These are phyloP conservation scores for Cylloceria caligata DNA, from an alignment of 2,888 invertebrate species.

Conservation along the genomic window DNA sequence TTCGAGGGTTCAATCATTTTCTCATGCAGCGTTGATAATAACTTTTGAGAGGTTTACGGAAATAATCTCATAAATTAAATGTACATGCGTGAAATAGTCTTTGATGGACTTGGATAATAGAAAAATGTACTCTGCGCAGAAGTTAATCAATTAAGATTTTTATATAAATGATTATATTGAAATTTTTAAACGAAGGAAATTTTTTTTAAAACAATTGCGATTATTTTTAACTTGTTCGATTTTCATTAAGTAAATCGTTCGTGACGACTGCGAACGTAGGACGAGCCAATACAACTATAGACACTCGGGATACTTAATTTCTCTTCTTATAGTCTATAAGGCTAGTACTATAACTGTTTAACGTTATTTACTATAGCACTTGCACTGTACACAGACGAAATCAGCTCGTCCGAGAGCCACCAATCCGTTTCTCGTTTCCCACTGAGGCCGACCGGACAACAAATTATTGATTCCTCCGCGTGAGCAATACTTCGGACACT, in stretches of 20 bases:
- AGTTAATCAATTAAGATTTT: too few species aligned
- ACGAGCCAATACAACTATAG: too few species aligned
- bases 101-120: too few species aligned
- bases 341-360: background rate
- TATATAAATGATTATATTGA: too few species aligned
- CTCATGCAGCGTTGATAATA: background rate
- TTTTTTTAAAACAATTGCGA: background rate
- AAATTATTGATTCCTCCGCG: slow-evolving; percentile 77
- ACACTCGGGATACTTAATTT: too few species aligned
- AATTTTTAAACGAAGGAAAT: too few species aligned
- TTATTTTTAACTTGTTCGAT: background rate
- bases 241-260: too few species aligned
- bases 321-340: background rate
- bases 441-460: slow-evolving; percentile 77
- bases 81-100: too few species aligned
- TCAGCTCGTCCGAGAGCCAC: slow-evolving; percentile 45
- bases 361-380: slow-evolving; percentile 18
- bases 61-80: background rate
- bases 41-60: background rate
- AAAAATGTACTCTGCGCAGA: too few species aligned
- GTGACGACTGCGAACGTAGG: background rate
- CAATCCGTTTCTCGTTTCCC: slow-evolving; percentile 57
- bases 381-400: slow-evolving; percentile 18
- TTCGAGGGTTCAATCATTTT: background rate
- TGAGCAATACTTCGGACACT: slow-evolving; percentile 76